Conservation (phyloP, 2,888 invertebrate genomes). For the Gandaritis pyraliata region DNA sequence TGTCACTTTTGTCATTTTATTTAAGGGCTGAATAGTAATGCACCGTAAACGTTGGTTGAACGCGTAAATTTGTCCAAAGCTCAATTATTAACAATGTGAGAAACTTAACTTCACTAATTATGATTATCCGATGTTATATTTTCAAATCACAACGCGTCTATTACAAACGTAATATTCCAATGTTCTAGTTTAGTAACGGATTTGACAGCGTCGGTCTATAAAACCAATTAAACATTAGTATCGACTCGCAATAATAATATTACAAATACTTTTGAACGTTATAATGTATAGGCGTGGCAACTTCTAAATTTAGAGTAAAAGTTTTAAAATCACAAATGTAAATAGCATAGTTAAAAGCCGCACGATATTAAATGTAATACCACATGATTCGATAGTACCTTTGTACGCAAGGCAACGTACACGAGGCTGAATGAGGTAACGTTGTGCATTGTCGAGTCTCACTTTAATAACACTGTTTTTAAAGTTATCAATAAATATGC, state of each 20-base stretch:
- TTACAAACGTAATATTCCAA: too few species aligned
- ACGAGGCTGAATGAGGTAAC: not conserved
- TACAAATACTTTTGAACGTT: too few species aligned
- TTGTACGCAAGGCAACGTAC: not conserved
- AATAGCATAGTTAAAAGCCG: not conserved
- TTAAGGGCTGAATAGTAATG: too few species aligned
- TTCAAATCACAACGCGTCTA: not conserved
- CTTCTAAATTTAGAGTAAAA: not conserved
- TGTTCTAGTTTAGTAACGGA: too few species aligned
- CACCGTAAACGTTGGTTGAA: too few species aligned
- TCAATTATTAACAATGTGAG: not conserved
- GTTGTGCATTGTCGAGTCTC: not conserved
- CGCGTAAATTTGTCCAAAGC: too few species aligned
- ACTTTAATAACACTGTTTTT: not conserved
- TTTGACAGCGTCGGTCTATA: not conserved
- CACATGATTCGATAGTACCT: conserved; percentile 10
- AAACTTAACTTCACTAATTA: conserved; percentile 1
- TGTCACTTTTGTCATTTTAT: too few species aligned
- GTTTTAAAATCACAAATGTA: not conserved
- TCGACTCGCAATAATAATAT: not conserved
- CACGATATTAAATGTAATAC: conserved; percentile 1
- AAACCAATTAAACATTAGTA: not conserved
- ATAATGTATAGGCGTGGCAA: not conserved
- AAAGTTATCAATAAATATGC: too few species aligned
- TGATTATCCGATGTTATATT: too few species aligned